Evolutionary conservation across 2,113 vertebrate species (phyloP).

Genomic region (Tyto alba): DNA sequence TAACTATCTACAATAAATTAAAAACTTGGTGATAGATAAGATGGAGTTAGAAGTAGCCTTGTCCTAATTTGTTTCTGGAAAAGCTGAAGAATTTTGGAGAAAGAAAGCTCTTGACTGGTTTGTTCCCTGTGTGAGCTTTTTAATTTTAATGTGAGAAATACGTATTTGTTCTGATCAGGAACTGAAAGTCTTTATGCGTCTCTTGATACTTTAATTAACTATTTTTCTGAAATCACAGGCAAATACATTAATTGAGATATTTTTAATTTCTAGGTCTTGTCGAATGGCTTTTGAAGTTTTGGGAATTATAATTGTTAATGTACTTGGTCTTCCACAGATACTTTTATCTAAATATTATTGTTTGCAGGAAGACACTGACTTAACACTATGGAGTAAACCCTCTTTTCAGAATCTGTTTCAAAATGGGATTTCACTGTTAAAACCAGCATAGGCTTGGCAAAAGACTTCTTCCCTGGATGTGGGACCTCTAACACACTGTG

Average conservation of each 20-base stretch:
- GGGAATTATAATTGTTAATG: slow-evolving; percentile 15
- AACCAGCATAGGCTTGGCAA: neutral
- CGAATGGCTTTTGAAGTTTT: slow-evolving; percentile 21
- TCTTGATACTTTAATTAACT: slow-evolving; percentile 7
- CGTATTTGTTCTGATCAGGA: neutral
- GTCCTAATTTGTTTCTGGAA: neutral
- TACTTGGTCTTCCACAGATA: neutral
- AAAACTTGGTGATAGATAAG: neutral
- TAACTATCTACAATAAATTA: neutral
- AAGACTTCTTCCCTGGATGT: neutral
- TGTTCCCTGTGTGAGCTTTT: neutral
- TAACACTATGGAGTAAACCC: neutral
- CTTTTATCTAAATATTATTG: neutral
- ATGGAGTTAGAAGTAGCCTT: neutral
- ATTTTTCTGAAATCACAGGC: neutral
- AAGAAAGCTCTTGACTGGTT: neutral
- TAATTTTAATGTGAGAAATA: neutral
- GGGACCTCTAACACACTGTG: rapidly evolving
- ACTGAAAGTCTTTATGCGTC: neutral
- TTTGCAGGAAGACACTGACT: neutral
- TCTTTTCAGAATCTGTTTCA: neutral
- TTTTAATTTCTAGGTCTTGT: neutral
- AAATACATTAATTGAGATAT: neutral
- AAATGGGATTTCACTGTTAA: neutral
- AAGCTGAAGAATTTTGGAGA: neutral